Base-by-base conservation (phyloP, 2,797 vertebrate species). In the Ambastaia sidthimunki region DNA sequence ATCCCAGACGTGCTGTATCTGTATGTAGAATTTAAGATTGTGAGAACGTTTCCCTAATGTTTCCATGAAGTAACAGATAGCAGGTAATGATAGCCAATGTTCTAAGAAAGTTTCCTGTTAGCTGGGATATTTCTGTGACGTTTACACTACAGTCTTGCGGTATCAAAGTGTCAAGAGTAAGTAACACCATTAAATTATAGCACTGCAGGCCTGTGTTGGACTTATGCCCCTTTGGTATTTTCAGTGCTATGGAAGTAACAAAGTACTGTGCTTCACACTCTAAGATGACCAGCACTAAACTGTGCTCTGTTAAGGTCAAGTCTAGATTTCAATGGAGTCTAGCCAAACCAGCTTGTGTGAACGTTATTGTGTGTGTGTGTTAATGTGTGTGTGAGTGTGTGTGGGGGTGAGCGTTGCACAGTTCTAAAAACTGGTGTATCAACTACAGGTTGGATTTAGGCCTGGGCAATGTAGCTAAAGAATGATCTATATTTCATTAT, bases 271-370 rank as follows among this genome's bases (percentile, higher is more conserved):
- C 44, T 73, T 67, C 25, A 59, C 68, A 72, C 69, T 77, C 25
- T 67, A 48, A 41, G 34, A 34, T 34, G 60, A 59, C 52, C 70
- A 78, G 54, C 28, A n/a, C 52, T 82, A 66, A 66, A 68, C 50
- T 47, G 50, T 19, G 71, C 21, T 23, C 19, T 12, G 63, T 78
- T 82, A 69, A 82, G 74, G 68, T 77, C 52, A 68, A 73, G 52
- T 59, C 23, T 50, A 60, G 21, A 82, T 74, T 77, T 67, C 11
- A 31, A 7, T 31, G 31, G 28, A 68, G 31, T 67, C 52, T 50
- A 19, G 41, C 37, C 21, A 44, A 54, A 28, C 47, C 28, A 74
- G 18, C n/a, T 31, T 77, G 19, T 16, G 54, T 57, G 50, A 41
- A 52, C 34, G 7, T 25, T 21, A 55, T 12, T 9, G 13, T 68